A percentile compares a stretch with the other conserved stretches of the same genome.
Conservation (phyloP, 23 tunicate genomes). For the Clavelina lepadiformis region DNA sequence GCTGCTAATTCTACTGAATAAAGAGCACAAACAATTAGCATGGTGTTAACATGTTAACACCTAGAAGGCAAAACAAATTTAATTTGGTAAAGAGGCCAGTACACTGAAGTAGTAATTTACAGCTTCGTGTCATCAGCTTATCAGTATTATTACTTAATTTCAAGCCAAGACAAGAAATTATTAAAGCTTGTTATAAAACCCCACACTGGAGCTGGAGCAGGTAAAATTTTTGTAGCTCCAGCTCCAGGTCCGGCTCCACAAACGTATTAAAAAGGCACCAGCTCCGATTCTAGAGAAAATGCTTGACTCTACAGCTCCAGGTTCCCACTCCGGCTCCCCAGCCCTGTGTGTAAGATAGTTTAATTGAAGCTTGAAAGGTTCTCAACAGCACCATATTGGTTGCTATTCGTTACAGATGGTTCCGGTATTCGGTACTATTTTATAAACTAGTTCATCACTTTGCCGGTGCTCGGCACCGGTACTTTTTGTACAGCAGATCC, state of each 20-base stretch:
- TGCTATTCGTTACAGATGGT: too few relatives aligned
- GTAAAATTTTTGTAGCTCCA: too few relatives aligned
- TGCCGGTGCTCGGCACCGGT: too few relatives aligned
- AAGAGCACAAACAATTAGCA: too few relatives aligned
- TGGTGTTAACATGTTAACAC: neutral
- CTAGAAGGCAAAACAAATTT: neutral
- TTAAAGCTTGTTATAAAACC: neutral
- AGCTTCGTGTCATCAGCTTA: neutral
- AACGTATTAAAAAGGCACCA: neutral
- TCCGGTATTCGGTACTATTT: too few relatives aligned
- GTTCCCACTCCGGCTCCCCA: too few relatives aligned
- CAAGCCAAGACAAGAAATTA: neutral
- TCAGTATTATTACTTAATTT: neutral
- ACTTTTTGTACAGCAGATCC: too few relatives aligned
- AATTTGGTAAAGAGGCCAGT: neutral
- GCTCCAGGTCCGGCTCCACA: neutral
- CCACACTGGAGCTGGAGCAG: slow-evolving; percentile 1
- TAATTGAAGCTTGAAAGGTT: too few relatives aligned
- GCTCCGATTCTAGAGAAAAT: neutral
- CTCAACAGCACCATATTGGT: too few relatives aligned
- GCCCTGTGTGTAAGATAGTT: too few relatives aligned
- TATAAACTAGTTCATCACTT: too few relatives aligned
- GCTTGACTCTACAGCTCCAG: neutral
- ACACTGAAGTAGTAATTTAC: slow-evolving; percentile 1
- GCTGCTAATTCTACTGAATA: too few relatives aligned